Evolutionary conservation across 1,140 invertebrate species (phyloP), one percentile per base, ranked within the genome.

Genomic region (Pseudomyrmex gracilis): DNA sequence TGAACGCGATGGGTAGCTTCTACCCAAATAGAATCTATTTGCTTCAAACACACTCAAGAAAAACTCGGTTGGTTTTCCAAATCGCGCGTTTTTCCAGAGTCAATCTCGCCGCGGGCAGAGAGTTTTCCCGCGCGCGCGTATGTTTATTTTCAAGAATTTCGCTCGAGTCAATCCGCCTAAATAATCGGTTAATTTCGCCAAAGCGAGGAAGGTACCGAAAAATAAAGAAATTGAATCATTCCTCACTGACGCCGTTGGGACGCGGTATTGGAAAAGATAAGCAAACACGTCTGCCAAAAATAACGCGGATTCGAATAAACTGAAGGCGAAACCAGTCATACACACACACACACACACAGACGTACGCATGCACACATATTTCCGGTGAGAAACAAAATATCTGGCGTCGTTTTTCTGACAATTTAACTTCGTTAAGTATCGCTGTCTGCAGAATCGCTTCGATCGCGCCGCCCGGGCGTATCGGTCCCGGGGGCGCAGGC

Each of bases 341-440:
- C 34, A 34, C 34, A 24, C 24, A 3, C 24, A 24, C 34, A 0
- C 34, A 0, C 5, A 0, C 34, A 1, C 34, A n/a, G n/a, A n/a
- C n/a, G n/a, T n/a, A n/a, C n/a, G n/a, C n/a, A n/a, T n/a, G 4
- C 34, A 34, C 34, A 15, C 57, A 17, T 57, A 45, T 4, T 45
- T 9, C 9, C n/a, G 45, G 55, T 43, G 8, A 17, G 24, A 34
- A 53, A 47, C 12, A 47, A 51, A 63, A 63, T 45, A 57, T 3
- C 22, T 10, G 17, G 7, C 12, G 20, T 10, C 47, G 20, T 83
- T 63, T 83, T 76, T 86, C 34, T 49, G 57, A 71, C 47, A 24
- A 76, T 74, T 74, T 85, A 74, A 64, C 82, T 77, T 86, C 85
- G 34, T 74, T 83, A 83, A 43, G n/a, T 34, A 55, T 64, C 20